These are phyloP conservation scores for Himalopsyche tibetana DNA, from an alignment of 2,888 invertebrate species.

Conservation along the genomic window DNA sequence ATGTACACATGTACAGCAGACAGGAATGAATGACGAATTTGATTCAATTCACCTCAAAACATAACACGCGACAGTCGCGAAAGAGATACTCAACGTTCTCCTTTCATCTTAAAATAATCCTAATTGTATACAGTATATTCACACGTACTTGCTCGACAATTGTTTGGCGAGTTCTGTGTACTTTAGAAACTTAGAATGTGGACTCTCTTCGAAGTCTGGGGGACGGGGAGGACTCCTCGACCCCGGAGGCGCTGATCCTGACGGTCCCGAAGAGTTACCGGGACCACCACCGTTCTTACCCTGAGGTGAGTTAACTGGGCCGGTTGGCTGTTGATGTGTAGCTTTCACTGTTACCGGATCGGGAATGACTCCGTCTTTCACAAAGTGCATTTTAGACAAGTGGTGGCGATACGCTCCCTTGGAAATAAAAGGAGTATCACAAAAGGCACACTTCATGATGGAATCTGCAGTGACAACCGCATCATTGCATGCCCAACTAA, in stretches of 20 bases:
- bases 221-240: constrained; percentile 78
- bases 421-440: constrained; percentile 96
- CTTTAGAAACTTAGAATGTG: constrained; percentile 98
- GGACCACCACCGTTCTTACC: constrained; percentile 70
- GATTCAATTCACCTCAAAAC: constrained; percentile 58
- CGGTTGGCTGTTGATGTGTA: constrained; percentile 71
- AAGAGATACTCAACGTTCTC: constrained; percentile 44
- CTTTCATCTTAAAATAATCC: constrained; percentile 10
- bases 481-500: constrained; percentile 96
- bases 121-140: constrained; percentile 70
- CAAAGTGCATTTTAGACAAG: constrained; percentile 96
- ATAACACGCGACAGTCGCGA: constrained; percentile 55
- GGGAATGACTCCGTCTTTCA: constrained; percentile 92
- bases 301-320: constrained; percentile 73
- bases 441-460: constrained; percentile 95
- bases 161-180: constrained; percentile 99
- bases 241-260: constrained; percentile 76
- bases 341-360: constrained; percentile 83
- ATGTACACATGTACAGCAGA: constrained; percentile 67
- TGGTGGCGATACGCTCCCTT: constrained; percentile 98
- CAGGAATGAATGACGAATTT: constrained; percentile 65
- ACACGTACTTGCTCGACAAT: constrained; percentile 97
- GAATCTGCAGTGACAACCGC: constrained; percentile 91
- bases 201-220: constrained; percentile 89
- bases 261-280: constrained; percentile 63